Conservation (phyloP, 2,113 vertebrate genomes). For the Ginglymostoma cirratum region DNA sequence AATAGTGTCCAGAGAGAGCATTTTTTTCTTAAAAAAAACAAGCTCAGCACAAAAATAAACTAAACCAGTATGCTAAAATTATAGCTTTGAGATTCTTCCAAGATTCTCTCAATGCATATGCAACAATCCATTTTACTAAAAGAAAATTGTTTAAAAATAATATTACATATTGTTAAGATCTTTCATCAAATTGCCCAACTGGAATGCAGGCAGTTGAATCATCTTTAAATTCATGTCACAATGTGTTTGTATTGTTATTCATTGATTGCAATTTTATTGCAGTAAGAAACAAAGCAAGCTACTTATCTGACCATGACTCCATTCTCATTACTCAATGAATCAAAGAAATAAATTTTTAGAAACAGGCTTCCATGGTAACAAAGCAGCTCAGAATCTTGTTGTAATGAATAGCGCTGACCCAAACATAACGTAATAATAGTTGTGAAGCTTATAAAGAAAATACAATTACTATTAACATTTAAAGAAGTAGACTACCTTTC, state of each 20-base stretch:
- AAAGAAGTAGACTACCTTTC: neutral
- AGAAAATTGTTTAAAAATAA: neutral
- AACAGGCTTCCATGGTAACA: neutral
- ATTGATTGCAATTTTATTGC: too few relatives aligned
- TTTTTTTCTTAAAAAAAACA: neutral
- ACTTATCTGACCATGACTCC: neutral
- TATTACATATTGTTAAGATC: neutral
- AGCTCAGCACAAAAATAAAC: neutral
- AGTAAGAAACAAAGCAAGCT: neutral
- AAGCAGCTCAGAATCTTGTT: neutral
- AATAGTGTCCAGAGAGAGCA: neutral
- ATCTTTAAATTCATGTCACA: neutral
- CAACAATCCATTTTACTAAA: neutral
- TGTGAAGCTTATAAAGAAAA: neutral
- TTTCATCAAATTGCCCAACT: neutral
- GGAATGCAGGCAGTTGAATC: neutral
- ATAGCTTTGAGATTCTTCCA: neutral
- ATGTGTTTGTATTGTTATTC: neutral
- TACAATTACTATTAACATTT: neutral
- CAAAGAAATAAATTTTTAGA: too few relatives aligned
- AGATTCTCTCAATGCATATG: neutral
- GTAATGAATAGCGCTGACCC: neutral
- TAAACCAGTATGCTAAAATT: neutral
- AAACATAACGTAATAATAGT: neutral
- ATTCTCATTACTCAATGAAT: neutral